phyloP scores from a whole-genome alignment of 1,140 invertebrate genomes.

The Lucilia sericata region DNA sequence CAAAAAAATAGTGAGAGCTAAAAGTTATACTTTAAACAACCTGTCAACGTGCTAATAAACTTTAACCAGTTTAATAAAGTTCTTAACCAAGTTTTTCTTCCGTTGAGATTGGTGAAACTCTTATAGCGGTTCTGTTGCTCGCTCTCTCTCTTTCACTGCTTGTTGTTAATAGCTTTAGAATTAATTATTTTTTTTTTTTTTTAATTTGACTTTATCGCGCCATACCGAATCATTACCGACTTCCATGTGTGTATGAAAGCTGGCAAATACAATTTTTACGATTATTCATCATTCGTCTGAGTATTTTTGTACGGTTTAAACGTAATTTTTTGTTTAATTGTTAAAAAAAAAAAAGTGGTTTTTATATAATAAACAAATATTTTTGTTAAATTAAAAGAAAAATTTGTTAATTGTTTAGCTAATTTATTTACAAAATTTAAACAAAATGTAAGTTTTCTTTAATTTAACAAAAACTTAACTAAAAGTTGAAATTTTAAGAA shows the following conservation, averaged over 20 bases:
- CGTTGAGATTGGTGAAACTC: neutral
- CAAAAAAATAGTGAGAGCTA: neutral
- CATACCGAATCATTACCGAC: neutral
- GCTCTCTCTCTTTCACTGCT: neutral
- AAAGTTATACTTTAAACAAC: neutral
- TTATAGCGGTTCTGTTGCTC: neutral
- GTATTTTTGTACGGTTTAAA: slow-evolving; percentile 15
- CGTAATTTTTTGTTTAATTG: neutral
- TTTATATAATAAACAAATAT: slow-evolving; percentile 16
- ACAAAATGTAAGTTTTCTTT: too few relatives aligned
- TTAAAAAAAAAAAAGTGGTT: neutral
- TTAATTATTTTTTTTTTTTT: slow-evolving; percentile 5
- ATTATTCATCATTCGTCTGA: slow-evolving; percentile 24
- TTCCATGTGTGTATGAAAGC: slow-evolving; percentile 5
- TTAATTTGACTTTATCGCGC: slow-evolving; percentile 4
- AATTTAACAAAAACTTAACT: too few relatives aligned
- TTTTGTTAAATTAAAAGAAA: neutral
- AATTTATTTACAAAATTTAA: neutral
- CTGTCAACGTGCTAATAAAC: neutral
- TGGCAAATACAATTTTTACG: slow-evolving; percentile 9
- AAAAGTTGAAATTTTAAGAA: too few relatives aligned
- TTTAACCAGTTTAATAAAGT: neutral
- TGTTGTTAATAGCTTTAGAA: slow-evolving; percentile 16
- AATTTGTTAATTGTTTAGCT: neutral
- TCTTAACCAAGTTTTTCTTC: neutral